Evolutionary conservation across 1,140 invertebrate species (phyloP), one percentile per base, ranked within the genome.

Genomic region (Drosophila sulfurigaster): DNA sequence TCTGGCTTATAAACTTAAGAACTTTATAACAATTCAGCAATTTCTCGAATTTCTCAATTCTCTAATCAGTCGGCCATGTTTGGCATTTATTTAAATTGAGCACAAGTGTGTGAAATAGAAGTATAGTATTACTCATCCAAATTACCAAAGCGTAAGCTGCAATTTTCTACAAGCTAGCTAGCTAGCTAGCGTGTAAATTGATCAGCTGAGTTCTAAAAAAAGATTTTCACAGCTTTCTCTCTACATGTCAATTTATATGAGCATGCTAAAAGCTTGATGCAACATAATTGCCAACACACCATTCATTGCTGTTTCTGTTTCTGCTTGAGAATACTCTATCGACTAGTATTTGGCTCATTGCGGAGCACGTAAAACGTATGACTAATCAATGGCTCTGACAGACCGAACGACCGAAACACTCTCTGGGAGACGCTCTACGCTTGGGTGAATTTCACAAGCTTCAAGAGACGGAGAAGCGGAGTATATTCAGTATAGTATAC

Each of bases 221-320:
- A 63, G 52, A 66, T 79, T 77, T 79, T 79, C 77, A 68, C 77
- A 79, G 68, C 77, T 79, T 79, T 79, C 77, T 67, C 77, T 67
- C 77, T 63, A 58, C 38, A 62, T 65, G 72, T 60, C 59, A 65
- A 60, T 62, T 71, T 66, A 62, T 71, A 71, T 76, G 67, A 75
- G 51, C 45, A 72, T 63, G 76, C 73, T 75, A 78, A 78, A 60
- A 75, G 46, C 68, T 60, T 45, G 56, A 54, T 60, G 57, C 46
- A 64, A 57, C 72, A 75, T 63, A 75, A 71, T 75, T 75, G 73
- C 59, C 68, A 51, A 28, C 43, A 28, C 43, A 60, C n/a, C 46
- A 56, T 51, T 25, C 20, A 25, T 25, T 25, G 20, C 20, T 20
- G 2, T 20, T 20, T 20, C 20, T 25, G 20, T 25, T 25, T 25